A percentile compares a stretch with the other conserved stretches of the same genome.
These are phyloP conservation scores for Pantherophis alleghaniensis DNA, from an alignment of 2,797 vertebrate species.

Conservation along the genomic window DNA sequence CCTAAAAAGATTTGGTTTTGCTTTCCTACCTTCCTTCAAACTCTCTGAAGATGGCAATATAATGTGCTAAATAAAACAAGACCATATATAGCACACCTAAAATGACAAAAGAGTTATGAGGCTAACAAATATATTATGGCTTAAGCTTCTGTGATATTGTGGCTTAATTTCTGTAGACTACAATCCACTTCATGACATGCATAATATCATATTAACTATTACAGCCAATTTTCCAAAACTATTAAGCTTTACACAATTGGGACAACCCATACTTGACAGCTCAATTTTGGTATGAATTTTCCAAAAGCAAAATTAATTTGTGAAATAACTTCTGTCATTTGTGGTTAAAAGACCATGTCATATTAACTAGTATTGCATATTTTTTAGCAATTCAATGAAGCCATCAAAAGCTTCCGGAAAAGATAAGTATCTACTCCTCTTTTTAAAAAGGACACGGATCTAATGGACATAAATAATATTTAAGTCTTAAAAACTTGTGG, in stretches of 20 bases:
- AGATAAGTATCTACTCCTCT: neutral
- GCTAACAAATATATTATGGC: neutral
- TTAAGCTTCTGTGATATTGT: neutral
- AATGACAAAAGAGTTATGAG: neutral
- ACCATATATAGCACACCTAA: neutral
- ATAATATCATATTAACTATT: neutral
- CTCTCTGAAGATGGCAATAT: neutral
- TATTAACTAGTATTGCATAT: neutral
- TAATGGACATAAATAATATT: neutral
- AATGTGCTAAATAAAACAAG: neutral
- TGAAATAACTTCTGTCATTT: neutral
- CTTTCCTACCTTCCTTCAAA: neutral
- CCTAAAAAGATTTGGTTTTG: slow-evolving; percentile 1
- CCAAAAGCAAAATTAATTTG: neutral
- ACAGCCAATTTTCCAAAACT: neutral
- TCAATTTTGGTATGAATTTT: neutral
- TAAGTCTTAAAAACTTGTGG: neutral
- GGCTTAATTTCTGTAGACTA: neutral
- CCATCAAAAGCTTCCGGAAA: neutral
- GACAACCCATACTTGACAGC: neutral
- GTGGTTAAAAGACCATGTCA: neutral
- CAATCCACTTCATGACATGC: neutral
- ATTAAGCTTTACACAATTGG: neutral
- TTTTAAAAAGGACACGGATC: neutral
- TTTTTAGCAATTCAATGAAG: neutral